Percentiles rank a stretch among this genome's conserved stretches.
Conservation (phyloP, 2,113 vertebrate genomes). For the Shinisaurus crocodilurus region DNA sequence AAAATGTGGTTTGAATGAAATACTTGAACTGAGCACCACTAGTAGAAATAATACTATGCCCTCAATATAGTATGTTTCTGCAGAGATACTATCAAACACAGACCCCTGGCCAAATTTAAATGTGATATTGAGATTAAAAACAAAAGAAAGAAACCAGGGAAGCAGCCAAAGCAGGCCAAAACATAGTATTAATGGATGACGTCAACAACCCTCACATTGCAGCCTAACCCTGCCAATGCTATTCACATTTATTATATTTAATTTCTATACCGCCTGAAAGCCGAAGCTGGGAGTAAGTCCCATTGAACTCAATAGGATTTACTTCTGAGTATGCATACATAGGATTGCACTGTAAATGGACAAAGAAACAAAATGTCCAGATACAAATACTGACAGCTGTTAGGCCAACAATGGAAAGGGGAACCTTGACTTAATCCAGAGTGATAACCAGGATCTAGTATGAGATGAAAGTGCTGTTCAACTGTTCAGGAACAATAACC, state of each 20-base stretch:
- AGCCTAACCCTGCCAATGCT: no score
- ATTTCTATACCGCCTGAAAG: no score
- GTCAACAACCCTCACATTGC: not conserved
- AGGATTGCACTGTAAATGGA: not conserved
- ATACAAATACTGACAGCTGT: not conserved
- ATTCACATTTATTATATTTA: no score
- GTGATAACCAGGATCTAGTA: not conserved
- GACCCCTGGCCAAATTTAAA: not conserved
- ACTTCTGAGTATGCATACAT: no score
- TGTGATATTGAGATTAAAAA: not conserved
- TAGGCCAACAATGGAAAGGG: not conserved
- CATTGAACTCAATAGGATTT: no score
- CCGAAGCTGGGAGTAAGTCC: no score
- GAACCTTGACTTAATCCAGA: not conserved
- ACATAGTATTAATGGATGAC: not conserved
- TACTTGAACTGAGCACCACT: no score
- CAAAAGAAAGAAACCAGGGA: not conserved
- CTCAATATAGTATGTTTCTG: no score
- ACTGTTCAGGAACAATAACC: not conserved
- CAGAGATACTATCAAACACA: not conserved
- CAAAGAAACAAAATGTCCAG: not conserved
- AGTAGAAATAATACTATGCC: no score
- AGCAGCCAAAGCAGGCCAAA: not conserved
- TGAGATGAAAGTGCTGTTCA: not conserved
- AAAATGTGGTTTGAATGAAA: no score